phyloP scores from a whole-genome alignment of 2,888 invertebrate genomes.

The Xestia xanthographa region DNA sequence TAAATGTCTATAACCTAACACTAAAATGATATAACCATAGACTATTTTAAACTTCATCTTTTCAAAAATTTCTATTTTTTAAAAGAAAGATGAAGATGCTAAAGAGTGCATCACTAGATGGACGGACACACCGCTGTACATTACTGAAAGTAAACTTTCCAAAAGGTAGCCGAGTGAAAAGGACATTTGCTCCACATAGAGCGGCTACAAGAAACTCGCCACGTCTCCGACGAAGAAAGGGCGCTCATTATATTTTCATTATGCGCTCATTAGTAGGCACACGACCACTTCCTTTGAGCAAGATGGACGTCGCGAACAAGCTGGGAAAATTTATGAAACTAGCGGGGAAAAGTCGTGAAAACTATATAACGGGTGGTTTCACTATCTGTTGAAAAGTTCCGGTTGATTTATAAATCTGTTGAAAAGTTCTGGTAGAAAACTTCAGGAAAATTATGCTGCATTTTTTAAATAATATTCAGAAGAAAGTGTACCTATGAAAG shows the following conservation, averaged over 20 bases:
- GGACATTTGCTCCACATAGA: slow-evolving; percentile 56
- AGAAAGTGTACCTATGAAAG: no score
- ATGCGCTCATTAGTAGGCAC: slow-evolving; percentile 56
- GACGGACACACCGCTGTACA: slow-evolving; percentile 10
- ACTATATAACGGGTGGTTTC: slow-evolving; percentile 6
- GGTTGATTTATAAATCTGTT: background rate
- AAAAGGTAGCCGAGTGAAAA: slow-evolving; percentile 33
- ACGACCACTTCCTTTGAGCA: slow-evolving; percentile 50
- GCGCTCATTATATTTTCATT: slow-evolving; percentile 60
- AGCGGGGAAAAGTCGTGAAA: slow-evolving; percentile 21
- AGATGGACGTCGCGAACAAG: slow-evolving; percentile 36
- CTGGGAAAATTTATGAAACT: slow-evolving; percentile 24
- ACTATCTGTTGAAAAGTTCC: background rate
- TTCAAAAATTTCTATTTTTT: no score
- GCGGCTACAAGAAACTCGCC: slow-evolving; percentile 44
- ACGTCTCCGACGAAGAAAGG: slow-evolving; percentile 44
- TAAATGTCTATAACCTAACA: background rate
- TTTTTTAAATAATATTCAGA: no score
- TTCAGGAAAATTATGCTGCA: no score
- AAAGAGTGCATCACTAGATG: background rate
- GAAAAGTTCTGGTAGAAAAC: no score
- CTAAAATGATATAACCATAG: background rate
- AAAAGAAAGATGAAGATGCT: no score
- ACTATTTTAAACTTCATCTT: background rate
- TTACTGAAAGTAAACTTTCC: slow-evolving; percentile 31